A percentile compares a stretch with the other conserved stretches of the same genome.
Evolutionary conservation across 2,113 vertebrate species (phyloP).

Genomic region (Nibea coibor): DNA sequence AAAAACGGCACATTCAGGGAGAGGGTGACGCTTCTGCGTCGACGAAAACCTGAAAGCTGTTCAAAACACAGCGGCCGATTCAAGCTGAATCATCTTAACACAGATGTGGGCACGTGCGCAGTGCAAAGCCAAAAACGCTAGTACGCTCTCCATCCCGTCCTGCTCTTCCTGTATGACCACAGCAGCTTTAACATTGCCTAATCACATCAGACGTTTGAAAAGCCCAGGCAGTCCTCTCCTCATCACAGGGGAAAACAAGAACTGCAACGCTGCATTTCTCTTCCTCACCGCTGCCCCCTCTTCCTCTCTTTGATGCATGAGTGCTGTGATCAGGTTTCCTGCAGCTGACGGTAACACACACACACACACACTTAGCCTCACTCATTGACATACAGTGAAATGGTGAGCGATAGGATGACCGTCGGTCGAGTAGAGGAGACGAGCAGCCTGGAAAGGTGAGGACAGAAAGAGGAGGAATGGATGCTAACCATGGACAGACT

Average conservation of each 20-base stretch:
- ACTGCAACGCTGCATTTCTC: constrained; percentile 82
- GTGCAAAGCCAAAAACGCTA: background rate
- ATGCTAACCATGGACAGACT: constrained; percentile 2
- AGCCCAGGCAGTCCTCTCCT: constrained; percentile 71
- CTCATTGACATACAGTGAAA: constrained; percentile 63
- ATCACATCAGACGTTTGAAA: constrained; percentile 78
- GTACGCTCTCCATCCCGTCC: constrained; percentile 7
- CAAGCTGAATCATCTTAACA: constrained; percentile 20
- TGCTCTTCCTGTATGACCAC: constrained; percentile 48
- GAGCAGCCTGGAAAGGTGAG: constrained; percentile 57
- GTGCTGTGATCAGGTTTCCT: constrained; percentile 81
- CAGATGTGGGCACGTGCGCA: background rate
- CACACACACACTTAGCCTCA: constrained; percentile 39
- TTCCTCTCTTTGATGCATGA: constrained; percentile 80
- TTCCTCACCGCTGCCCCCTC: constrained; percentile 63
- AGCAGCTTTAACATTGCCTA: constrained; percentile 61
- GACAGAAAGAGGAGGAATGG: constrained; percentile 26
- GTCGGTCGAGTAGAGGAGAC: constrained; percentile 71
- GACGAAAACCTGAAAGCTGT: constrained; percentile 1
- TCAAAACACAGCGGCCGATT: background rate
- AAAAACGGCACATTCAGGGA: background rate
- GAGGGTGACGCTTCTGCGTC: background rate
- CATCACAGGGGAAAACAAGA: constrained; percentile 77
- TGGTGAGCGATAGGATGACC: constrained; percentile 51
- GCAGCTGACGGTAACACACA: constrained; percentile 65